Conservation (phyloP, 1,140 invertebrate genomes). For the Apis laboriosa region DNA sequence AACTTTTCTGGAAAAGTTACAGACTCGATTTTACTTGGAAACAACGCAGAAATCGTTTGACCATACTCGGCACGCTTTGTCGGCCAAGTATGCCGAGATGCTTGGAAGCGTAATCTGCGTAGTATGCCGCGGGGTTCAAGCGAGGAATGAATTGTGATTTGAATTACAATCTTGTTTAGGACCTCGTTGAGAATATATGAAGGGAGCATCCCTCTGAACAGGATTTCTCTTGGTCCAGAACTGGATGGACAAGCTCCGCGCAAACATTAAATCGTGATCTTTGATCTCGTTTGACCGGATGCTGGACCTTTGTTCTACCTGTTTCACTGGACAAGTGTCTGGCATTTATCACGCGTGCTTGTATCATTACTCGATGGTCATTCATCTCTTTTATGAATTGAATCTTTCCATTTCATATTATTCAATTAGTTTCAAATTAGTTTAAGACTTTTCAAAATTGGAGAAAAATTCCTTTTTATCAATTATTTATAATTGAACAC, state of each 20-base stretch:
- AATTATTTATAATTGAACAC: too few relatives aligned
- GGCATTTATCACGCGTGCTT: neutral
- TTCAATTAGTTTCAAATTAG: too few relatives aligned
- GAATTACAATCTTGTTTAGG: conserved; percentile 46
- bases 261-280: conserved; percentile 69
- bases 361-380: too few relatives aligned
- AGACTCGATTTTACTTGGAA: neutral
- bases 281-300: conserved; percentile 73
- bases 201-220: conserved; percentile 52
- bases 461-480: too few relatives aligned
- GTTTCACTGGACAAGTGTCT: conserved; percentile 21
- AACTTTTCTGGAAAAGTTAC: neutral
- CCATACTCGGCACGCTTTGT: neutral
- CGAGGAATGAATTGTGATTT: conserved; percentile 17
- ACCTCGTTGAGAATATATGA: conserved; percentile 23
- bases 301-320: conserved; percentile 67
- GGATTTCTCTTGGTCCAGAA: conserved; percentile 70
- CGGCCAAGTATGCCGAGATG: neutral
- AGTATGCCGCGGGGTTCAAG: neutral
- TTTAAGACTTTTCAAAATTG: too few relatives aligned
- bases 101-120: neutral
- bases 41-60: conserved; percentile 1
- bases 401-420: neutral
- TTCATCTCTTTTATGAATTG: neutral
- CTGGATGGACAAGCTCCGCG: conserved; percentile 68